phyloP scores from a whole-genome alignment of 2,797 vertebrate genomes.

The Microctenopoma steveboyesi region DNA sequence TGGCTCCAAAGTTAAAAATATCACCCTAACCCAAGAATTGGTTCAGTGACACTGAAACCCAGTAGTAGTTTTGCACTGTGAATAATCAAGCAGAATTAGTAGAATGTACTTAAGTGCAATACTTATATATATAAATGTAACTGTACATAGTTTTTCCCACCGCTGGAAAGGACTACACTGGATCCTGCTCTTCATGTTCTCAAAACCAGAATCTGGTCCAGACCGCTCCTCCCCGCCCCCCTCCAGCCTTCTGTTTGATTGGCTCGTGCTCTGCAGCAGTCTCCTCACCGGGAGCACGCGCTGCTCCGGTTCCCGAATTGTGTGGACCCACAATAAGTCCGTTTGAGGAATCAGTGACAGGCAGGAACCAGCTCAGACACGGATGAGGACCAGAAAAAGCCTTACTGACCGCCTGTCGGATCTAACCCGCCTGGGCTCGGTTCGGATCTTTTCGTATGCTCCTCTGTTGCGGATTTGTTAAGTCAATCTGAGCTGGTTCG shows the following conservation, averaged over 20 bases:
- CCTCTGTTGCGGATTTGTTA: neutral
- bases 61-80: too few relatives aligned
- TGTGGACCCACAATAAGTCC: neutral
- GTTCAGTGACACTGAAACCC: too few relatives aligned
- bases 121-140: too few relatives aligned
- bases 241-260: conserved; percentile 23
- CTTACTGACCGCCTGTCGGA: neutral
- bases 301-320: conserved; percentile 10
- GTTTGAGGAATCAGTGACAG: neutral
- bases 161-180: too few relatives aligned
- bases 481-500: neutral
- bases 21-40: too few relatives aligned
- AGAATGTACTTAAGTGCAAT: too few relatives aligned
- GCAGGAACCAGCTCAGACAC: neutral
- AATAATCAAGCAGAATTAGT: too few relatives aligned
- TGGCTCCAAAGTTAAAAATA: too few relatives aligned
- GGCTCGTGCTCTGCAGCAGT: conserved; percentile 31
- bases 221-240: neutral
- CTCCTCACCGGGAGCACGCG: conserved; percentile 29
- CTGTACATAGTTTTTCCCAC: too few relatives aligned
- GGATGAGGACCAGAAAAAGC: neutral
- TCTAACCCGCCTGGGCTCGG: neutral
- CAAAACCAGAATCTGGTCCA: too few relatives aligned
- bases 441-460: neutral
- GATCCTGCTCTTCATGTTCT: too few relatives aligned